Evolutionary conservation across 2,113 vertebrate species (phyloP).

Genomic region (Bombycilla garrulus): DNA sequence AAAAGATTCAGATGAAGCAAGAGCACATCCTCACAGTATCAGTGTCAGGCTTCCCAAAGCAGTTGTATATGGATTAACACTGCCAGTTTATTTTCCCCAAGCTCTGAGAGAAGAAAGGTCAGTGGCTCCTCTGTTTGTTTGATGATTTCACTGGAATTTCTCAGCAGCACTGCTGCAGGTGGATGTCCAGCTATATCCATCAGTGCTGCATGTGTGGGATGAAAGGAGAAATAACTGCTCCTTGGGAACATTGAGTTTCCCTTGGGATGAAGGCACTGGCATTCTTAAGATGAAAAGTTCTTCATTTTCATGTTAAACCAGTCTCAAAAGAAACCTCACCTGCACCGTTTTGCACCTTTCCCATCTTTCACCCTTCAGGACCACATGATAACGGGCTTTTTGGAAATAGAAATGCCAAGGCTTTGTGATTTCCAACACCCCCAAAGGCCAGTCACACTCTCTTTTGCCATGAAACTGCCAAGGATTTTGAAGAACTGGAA

Average conservation of each 20-base stretch:
- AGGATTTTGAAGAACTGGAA: background rate
- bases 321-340: background rate
- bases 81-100: background rate
- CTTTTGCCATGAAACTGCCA: background rate
- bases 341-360: background rate
- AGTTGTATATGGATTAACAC: background rate
- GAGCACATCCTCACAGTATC: background rate
- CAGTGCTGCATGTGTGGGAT: background rate
- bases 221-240: background rate
- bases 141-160: background rate
- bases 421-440: background rate
- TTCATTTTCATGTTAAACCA: background rate
- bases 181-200: background rate
- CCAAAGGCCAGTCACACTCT: too few species aligned
- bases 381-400: background rate
- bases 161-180: accelerated
- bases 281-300: background rate
- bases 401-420: background rate
- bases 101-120: background rate
- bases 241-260: background rate
- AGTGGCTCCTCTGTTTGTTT: background rate
- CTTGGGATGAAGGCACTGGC: background rate
- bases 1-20: background rate
- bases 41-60: background rate
- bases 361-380: background rate